Evolutionary conservation across 2,888 invertebrate genomes (phyloP).

Genomic region (Pogonocherus hispidulus): DNA sequence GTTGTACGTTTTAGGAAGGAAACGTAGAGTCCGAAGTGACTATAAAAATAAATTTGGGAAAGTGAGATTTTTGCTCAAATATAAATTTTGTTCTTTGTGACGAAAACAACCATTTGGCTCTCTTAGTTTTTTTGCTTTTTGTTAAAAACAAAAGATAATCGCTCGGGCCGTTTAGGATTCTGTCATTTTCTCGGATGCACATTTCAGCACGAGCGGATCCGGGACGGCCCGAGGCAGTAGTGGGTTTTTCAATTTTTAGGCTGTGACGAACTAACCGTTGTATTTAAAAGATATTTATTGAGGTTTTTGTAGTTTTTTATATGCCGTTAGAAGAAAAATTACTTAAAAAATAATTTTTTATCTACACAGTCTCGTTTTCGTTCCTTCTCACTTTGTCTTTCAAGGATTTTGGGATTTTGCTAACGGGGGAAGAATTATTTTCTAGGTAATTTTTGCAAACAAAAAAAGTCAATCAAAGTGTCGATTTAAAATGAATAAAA

Average conservation of each 20-base stretch:
- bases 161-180: neutral
- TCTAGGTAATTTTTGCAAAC: slow-evolving; percentile 38
- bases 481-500: slow-evolving; percentile 39
- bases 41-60: slow-evolving; percentile 10
- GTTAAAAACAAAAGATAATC: too few relatives aligned
- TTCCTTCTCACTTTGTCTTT: neutral
- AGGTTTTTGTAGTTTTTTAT: slow-evolving; percentile 55
- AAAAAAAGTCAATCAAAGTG: slow-evolving; percentile 45
- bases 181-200: too few relatives aligned
- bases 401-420: neutral
- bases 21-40: slow-evolving; percentile 11
- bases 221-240: slow-evolving; percentile 24
- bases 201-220: too few relatives aligned
- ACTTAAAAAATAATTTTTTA: slow-evolving; percentile 34
- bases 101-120: slow-evolving; percentile 31
- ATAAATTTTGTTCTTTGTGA: slow-evolving; percentile 10
- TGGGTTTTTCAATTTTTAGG: slow-evolving; percentile 60
- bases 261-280: slow-evolving; percentile 57
- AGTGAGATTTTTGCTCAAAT: slow-evolving; percentile 45
- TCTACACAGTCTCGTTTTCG: slow-evolving; percentile 25
- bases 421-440: slow-evolving; percentile 35
- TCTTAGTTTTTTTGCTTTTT: slow-evolving; percentile 29
- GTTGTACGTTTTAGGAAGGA: slow-evolving; percentile 13
- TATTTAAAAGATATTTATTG: slow-evolving; percentile 56
- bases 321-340: slow-evolving; percentile 24